These are phyloP conservation scores for Myripristis jacobus DNA, from an alignment of 2,797 vertebrate species.

Conservation along the genomic window DNA sequence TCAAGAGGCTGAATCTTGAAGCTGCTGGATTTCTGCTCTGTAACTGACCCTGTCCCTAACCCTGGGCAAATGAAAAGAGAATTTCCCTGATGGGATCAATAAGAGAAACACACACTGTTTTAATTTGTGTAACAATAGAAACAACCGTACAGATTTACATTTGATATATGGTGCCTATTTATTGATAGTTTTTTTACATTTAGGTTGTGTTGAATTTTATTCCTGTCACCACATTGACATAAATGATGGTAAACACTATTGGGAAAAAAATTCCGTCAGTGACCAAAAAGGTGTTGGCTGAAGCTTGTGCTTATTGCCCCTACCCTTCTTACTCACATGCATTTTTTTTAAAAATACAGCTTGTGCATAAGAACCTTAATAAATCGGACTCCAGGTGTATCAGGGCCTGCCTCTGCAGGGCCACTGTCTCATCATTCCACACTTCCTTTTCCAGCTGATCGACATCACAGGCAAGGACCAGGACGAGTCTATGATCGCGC, in stretches of 20 bases:
- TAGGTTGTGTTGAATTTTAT: too few species aligned
- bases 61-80: not conserved
- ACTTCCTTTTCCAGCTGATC: conserved; percentile 87
- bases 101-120: not conserved
- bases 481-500: conserved; percentile 98
- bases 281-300: too few species aligned
- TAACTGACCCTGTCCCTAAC: not conserved
- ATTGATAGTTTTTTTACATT: too few species aligned
- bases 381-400: conserved; percentile 4
- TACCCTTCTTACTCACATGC: too few species aligned
- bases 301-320: too few species aligned
- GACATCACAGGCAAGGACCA: conserved; percentile 99
- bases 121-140: not conserved
- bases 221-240: too few species aligned
- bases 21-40: too few species aligned
- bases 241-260: too few species aligned
- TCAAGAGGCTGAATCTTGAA: conserved; percentile 1
- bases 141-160: not conserved
- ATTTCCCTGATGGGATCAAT: not conserved
- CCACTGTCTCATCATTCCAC: conserved; percentile 29
- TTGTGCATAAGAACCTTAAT: not conserved
- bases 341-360: too few species aligned
- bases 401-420: conserved; percentile 16
- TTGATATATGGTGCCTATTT: too few species aligned
- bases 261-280: too few species aligned